Conservation (phyloP, 2,797 vertebrate genomes). For the Nannoperca australis region DNA sequence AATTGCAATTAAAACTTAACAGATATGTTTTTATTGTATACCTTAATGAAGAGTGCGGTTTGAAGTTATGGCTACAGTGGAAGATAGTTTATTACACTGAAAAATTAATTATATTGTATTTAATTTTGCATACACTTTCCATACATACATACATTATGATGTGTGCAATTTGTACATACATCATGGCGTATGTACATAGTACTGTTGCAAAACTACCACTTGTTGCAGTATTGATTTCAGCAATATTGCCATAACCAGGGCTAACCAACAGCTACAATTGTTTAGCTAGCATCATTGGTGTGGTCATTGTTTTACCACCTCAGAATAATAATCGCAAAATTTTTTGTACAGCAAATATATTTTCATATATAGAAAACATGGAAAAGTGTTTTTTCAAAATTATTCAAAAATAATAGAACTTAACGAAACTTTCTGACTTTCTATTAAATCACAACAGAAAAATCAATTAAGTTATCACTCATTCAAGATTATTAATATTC, state of each 20-base stretch:
- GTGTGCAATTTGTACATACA: too few relatives aligned
- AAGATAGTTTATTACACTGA: not conserved
- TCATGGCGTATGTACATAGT: not conserved
- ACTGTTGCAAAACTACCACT: not conserved
- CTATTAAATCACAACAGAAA: not conserved
- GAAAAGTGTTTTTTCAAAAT: too few relatives aligned
- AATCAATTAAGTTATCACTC: not conserved
- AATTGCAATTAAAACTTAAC: too few relatives aligned
- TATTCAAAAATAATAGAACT: not conserved
- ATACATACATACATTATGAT: not conserved
- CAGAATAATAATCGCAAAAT: not conserved
- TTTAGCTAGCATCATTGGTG: not conserved
- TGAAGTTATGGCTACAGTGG: not conserved
- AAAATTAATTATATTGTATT: not conserved
- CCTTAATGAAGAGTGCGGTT: not conserved
- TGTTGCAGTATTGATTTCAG: not conserved
- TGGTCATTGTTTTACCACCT: not conserved
- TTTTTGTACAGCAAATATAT: too few relatives aligned
- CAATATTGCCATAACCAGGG: not conserved
- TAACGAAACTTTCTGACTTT: not conserved
- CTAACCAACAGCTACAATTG: not conserved
- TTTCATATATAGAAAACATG: too few relatives aligned
- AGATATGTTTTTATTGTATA: not conserved
- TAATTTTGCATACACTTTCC: not conserved
- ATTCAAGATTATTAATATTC: not conserved